phyloP scores from a whole-genome alignment of 30 jellyfish, hydroid and myxozoan species.

The Turritopsis dohrnii region DNA sequence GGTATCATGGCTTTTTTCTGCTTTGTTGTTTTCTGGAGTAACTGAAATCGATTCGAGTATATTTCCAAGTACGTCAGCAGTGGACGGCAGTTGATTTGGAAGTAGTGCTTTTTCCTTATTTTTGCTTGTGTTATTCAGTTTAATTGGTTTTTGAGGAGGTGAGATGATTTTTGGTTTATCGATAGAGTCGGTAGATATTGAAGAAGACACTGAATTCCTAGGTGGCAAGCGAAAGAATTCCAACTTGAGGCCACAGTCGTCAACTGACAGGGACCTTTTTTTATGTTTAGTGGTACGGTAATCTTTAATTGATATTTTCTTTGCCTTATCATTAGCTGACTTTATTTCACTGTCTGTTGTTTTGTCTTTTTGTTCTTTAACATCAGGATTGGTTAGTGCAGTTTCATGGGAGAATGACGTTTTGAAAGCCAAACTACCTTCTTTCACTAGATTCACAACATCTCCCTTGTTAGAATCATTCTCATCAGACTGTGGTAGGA shows the following conservation, averaged over 20 bases:
- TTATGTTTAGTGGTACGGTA: conserved; percentile 24
- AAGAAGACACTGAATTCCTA: not conserved
- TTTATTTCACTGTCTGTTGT: not conserved
- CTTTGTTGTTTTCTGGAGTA: not conserved
- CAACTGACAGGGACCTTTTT: not conserved
- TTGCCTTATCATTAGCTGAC: not conserved
- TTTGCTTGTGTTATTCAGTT: not conserved
- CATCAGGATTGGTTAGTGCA: not conserved
- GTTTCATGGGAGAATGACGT: not conserved
- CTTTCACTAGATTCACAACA: not conserved
- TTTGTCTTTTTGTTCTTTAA: not conserved
- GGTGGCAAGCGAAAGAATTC: conserved; percentile 12
- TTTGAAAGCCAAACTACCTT: not conserved
- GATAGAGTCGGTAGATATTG: not conserved
- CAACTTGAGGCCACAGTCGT: conserved; percentile 10
- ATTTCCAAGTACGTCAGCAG: conserved; percentile 24
- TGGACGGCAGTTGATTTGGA: not conserved
- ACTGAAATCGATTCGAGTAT: conserved; percentile 4
- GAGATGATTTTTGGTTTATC: conserved; percentile 16
- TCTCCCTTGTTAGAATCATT: not conserved
- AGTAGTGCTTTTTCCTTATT: conserved; percentile 11
- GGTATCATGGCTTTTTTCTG: not conserved
- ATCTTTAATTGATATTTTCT: conserved; percentile 11
- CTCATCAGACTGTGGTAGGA: not conserved
- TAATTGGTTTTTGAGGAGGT: conserved; percentile 12